Base-by-base conservation (phyloP, 1,140 invertebrate genomes). In the Pollicipes pollicipes region DNA sequence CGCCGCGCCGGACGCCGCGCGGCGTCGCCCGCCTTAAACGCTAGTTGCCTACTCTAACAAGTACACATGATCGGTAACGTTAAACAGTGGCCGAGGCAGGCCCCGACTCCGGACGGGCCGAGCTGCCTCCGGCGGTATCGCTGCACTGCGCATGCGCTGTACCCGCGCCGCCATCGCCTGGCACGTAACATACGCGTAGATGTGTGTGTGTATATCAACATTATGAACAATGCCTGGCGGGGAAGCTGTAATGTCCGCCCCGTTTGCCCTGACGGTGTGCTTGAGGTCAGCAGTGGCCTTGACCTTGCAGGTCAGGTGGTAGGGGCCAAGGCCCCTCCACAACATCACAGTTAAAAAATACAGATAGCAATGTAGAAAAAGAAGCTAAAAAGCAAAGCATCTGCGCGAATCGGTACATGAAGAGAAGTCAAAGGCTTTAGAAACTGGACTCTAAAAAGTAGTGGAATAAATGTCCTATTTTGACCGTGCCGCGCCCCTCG, bases 321-420 rank as follows among this genome's bases (percentile, higher is more conserved):
- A 2, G 6, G 45, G 45, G 21, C 45, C 13, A 58, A 3, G 45
- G 21, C 8, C 45, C 45, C 24, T 58, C 45, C 45, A 24, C 45
- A 58, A 58, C 45, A 58, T 58, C 45, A 58, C 45, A 58, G 45
- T 58, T 58, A 58, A 58, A 35, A 58, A 58, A 58, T 58, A 58
- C 45, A 58, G 45, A 58, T 58, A 24, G 21, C 45, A 58, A 58
- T 58, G 21, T 58, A 58, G 45, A 58, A 58, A 58, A 58, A 21
- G 16, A 58, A 10, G 45, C 21, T 58, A 58, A 58, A 58, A 58
- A 58, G 45, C 17, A 58, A 21, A 58, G 45, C 4, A 58, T 58
- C 13, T 58, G 24, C 45, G 45, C 45, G 45, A 21, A 58, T 10
- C 45, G 45, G 45, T 24, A 10, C 45, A 58, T 58, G 45, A 58